A percentile compares a stretch with the other conserved stretches of the same genome.
These are phyloP conservation scores for Bombycilla garrulus DNA, from an alignment of 2,113 vertebrate species.

Conservation along the genomic window DNA sequence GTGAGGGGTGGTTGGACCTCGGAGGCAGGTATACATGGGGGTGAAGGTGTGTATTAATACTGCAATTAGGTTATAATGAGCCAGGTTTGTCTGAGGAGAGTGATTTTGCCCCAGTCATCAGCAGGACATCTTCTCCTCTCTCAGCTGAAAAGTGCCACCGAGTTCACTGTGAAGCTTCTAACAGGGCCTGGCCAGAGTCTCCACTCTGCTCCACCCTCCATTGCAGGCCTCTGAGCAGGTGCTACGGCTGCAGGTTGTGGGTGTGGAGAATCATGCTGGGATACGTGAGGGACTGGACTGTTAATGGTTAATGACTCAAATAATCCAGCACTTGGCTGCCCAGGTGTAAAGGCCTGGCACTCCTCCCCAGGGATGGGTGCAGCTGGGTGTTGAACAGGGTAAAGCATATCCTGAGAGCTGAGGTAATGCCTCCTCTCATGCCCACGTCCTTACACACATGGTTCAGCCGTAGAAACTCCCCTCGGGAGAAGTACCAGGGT, in stretches of 20 bases:
- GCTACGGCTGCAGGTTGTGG: background rate
- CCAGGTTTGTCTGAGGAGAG: fast-evolving
- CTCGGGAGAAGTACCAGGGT: background rate
- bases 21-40: fast-evolving
- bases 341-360: background rate
- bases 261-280: background rate
- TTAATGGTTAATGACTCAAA: background rate
- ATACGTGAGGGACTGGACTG: background rate
- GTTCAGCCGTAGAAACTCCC: background rate
- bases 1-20: background rate
- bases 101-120: background rate
- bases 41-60: background rate
- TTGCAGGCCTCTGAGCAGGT: background rate
- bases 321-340: fast-evolving
- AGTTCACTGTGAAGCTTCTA: background rate
- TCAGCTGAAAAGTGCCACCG: background rate
- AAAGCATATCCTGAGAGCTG: background rate
- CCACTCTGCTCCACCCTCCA: background rate
- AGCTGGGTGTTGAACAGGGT: background rate
- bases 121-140: background rate
- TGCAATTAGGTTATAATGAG: background rate
- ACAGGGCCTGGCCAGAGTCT: no score
- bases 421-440: background rate
- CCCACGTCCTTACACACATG: background rate
- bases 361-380: background rate